phyloP scores from a whole-genome alignment of 2,888 invertebrate genomes.

The Chloroclysta siterata region DNA sequence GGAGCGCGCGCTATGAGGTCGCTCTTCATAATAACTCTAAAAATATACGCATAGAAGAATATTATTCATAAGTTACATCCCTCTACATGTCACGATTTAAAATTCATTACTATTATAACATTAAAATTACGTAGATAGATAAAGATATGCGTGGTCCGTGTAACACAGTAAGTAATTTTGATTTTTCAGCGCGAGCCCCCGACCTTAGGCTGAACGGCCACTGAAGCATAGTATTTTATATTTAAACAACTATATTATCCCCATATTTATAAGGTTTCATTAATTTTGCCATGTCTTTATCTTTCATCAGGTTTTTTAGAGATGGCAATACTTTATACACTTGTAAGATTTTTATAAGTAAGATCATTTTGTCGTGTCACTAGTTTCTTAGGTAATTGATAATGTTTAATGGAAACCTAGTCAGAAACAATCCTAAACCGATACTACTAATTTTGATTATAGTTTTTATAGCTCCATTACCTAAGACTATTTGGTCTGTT shows the following conservation, averaged over 20 bases:
- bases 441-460: no score
- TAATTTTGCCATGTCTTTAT: no score
- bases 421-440: no score
- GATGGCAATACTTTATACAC: background rate
- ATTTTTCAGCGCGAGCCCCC: conserved; percentile 27
- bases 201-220: conserved; percentile 25
- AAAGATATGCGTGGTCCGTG: conserved; percentile 33
- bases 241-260: background rate
- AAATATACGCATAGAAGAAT: conserved; percentile 32
- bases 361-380: no score
- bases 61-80: conserved; percentile 21
- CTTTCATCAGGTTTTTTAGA: no score
- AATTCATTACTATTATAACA: conserved; percentile 11
- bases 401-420: no score
- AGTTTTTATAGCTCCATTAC: no score
- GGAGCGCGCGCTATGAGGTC: conserved; percentile 30
- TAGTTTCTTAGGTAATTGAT: no score
- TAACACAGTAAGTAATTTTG: conserved; percentile 24
- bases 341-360: background rate
- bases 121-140: conserved; percentile 26
- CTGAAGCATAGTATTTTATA: conserved; percentile 12
- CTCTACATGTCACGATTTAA: conserved; percentile 21
- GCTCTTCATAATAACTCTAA: conserved; percentile 24
- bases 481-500: no score
- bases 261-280: no score